Conservation (phyloP, 2,888 invertebrate genomes). For the Anticlea derivata region DNA sequence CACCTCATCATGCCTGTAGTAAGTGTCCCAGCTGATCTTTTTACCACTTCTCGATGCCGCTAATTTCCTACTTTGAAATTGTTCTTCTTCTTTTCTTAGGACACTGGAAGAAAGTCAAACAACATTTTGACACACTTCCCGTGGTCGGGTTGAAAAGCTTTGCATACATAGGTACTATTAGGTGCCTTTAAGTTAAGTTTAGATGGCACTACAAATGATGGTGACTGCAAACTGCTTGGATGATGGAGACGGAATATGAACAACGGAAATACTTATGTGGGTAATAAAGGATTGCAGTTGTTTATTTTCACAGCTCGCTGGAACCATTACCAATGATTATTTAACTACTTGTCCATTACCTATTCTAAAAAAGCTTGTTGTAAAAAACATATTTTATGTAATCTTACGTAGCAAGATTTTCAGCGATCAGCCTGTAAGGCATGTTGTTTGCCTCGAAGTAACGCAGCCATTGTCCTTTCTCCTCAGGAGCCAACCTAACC, state of each 20-base stretch:
- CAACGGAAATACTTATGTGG: too few species aligned
- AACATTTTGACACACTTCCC: not conserved
- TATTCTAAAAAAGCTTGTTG: too few species aligned
- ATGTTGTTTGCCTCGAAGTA: constrained; percentile 59
- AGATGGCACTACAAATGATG: too few species aligned
- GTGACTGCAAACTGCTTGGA: too few species aligned
- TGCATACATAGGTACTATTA: too few species aligned
- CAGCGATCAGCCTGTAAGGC: constrained; percentile 56
- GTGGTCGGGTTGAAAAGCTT: too few species aligned
- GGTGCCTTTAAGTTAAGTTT: too few species aligned
- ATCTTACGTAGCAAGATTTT: constrained; percentile 69
- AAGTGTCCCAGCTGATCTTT: constrained; percentile 66
- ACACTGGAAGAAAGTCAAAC: constrained; percentile 46
- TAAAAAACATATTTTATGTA: not conserved
- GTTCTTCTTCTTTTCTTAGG: constrained; percentile 61
- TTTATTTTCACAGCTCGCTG: too few species aligned
- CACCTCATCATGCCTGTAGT: constrained; percentile 64
- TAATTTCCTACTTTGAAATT: constrained; percentile 45
- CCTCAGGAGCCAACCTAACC: constrained; percentile 62
- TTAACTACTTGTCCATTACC: too few species aligned
- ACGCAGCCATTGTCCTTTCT: constrained; percentile 60
- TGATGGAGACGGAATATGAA: too few species aligned
- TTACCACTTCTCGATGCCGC: constrained; percentile 51
- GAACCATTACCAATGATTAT: too few species aligned
- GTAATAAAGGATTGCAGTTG: too few species aligned